phyloP scores from a whole-genome alignment of 1,140 invertebrate genomes.

The Caligus rogercresseyi region DNA sequence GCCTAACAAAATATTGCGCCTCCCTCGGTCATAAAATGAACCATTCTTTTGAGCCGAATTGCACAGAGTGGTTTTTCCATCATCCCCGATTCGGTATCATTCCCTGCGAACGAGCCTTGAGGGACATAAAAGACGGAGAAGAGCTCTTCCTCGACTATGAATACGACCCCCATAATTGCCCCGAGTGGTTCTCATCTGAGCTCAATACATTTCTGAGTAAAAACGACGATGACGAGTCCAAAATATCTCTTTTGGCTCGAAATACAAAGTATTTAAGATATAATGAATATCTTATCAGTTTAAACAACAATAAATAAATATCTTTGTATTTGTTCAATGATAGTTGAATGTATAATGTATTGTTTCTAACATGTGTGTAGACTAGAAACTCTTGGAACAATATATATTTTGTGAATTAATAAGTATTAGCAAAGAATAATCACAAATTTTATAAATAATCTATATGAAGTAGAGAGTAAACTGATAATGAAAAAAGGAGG shows the following conservation, averaged over 20 bases:
- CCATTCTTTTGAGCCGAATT: slow-evolving; percentile 14
- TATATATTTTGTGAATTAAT: no score
- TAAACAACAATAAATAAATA: not conserved
- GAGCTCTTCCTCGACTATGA: slow-evolving; percentile 15
- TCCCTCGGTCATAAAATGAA: slow-evolving; percentile 13
- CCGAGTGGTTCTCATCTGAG: not conserved
- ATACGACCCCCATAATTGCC: slow-evolving; percentile 17
- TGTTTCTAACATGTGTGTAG: not conserved
- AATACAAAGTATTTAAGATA: not conserved
- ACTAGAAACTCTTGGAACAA: not conserved
- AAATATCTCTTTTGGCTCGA: not conserved
- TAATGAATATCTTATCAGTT: slow-evolving; percentile 1
- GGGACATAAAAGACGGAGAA: slow-evolving; percentile 5
- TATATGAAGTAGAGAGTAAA: no score
- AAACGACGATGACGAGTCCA: not conserved
- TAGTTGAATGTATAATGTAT: not conserved
- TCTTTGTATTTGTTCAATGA: not conserved
- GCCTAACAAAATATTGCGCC: slow-evolving; percentile 3
- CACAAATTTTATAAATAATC: no score
- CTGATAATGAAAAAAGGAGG: no score
- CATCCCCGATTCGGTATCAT: slow-evolving; percentile 17
- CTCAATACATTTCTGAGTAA: not conserved
- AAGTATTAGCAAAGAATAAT: no score
- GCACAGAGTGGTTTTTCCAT: slow-evolving; percentile 14
- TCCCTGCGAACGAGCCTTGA: slow-evolving; percentile 2